Evolutionary conservation across 2,113 vertebrate species (phyloP).

Genomic region (Sitta europaea): DNA sequence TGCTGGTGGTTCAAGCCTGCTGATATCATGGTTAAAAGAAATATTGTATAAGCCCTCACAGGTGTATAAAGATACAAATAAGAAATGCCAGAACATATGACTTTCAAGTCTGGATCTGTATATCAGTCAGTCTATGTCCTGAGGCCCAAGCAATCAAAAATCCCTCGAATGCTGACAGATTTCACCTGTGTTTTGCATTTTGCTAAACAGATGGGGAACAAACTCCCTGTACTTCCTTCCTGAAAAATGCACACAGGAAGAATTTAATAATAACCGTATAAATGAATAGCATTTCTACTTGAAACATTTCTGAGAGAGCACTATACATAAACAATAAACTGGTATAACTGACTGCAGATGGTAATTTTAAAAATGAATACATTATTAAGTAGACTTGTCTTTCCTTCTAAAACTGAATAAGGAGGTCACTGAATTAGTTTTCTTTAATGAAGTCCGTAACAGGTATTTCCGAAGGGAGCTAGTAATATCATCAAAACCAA

Average conservation of each 20-base stretch:
- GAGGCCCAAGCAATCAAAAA: not conserved
- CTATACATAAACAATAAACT: not conserved
- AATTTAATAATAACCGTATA: not conserved
- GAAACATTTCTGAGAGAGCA: not conserved
- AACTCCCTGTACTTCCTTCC: not conserved
- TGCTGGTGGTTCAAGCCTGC: not conserved
- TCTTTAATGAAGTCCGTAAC: not conserved
- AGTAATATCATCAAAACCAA: not conserved
- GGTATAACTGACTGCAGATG: not conserved
- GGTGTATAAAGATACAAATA: not conserved
- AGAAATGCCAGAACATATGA: not conserved
- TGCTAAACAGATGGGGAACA: not conserved
- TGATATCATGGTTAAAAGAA: not conserved
- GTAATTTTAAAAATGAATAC: not conserved
- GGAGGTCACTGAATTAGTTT: not conserved
- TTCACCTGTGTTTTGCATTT: not conserved
- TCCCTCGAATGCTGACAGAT: not conserved
- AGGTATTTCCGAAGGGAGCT: not conserved
- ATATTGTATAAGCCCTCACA: not conserved
- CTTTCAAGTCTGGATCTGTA: not conserved
- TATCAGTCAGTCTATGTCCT: not conserved
- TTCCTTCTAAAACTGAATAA: not conserved
- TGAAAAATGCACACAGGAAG: not conserved
- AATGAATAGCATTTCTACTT: not conserved
- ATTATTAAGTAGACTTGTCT: not conserved